Base-by-base conservation (phyloP, 53 echinoderm and acorn worm genomes). In the Apostichopus leukothele region DNA sequence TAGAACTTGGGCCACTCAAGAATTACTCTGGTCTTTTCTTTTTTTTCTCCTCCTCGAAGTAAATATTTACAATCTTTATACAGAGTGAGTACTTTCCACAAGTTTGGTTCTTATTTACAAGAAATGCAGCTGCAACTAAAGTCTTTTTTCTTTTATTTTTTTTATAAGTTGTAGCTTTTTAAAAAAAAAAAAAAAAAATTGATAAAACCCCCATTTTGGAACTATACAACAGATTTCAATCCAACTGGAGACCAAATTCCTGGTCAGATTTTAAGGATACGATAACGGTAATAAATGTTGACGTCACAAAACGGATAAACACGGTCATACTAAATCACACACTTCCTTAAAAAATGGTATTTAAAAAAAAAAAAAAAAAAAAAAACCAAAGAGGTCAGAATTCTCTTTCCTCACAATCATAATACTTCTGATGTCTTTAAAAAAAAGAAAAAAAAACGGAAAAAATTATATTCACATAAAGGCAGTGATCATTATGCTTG, bases 101-200 rank as follows among this genome's bases (percentile, higher is more conserved):
- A 59, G 53, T 81, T 81, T 81, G 81, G 81, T 81, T 81, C 55
- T 71, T 81, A 81, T 81, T 22, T 81, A 81, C 81, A 63, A 63
- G 16, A 71, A n/a, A 81, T 76, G 55, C 81, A 81, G 81, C 81
- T 81, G 81, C 81, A 81, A 81, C 81, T 23, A 81, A 81, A 54
- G 13, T 63, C 16, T 71, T 71, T 18, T 71, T 71, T 6, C 18
- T 19, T 71, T 71, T 71, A 4, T 13, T 19, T 71, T 71, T 3
- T n/a, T 13, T 18, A 51, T 79, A 52, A 52, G 53, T 81, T 81
- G 81, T 54, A 54, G 81, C 20, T n/a, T 18, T 18, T 21, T 54
- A 2, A 60, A 21, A 54, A 54, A 53, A 54, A 79, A 79, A 27
- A 79, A 9, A 52, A 81, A 19, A 81, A 5, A n/a, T 19, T n/a